These are phyloP conservation scores for Daboia siamensis DNA, from an alignment of 2,113 vertebrate species.

Conservation along the genomic window DNA sequence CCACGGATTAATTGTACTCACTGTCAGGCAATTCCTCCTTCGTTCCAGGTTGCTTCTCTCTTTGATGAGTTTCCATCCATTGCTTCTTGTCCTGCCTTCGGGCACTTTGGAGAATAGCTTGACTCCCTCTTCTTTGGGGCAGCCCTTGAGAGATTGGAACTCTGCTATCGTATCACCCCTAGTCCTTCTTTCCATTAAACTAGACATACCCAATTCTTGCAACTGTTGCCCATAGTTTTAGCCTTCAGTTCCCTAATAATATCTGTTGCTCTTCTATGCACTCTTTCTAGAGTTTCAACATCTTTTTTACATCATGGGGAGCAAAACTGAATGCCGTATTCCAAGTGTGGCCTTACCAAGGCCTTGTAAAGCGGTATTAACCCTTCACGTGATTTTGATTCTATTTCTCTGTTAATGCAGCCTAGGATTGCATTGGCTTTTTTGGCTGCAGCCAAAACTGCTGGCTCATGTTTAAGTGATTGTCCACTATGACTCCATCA, in stretches of 20 bases:
- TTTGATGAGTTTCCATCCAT: background rate
- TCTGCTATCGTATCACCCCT: background rate
- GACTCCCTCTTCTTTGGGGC: background rate
- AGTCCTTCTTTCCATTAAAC: background rate
- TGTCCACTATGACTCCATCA: background rate
- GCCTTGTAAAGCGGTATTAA: background rate
- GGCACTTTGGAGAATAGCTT: background rate
- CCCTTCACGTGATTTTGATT: background rate
- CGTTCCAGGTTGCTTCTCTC: background rate
- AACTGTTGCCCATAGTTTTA: background rate
- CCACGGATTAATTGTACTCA: too few relatives aligned
- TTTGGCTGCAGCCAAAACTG: background rate
- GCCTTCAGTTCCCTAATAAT: background rate
- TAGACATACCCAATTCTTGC: background rate
- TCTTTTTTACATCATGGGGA: background rate
- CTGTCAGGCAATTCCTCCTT: background rate
- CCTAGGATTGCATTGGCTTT: too few relatives aligned
- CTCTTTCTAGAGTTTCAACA: background rate
- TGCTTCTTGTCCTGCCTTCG: background rate
- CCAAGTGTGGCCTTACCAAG: background rate
- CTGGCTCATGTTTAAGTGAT: background rate
- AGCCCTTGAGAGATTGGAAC: background rate
- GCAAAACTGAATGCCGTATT: background rate
- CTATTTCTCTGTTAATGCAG: background rate
- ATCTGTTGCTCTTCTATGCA: background rate